phyloP scores from a whole-genome alignment of 2,113 vertebrate species.

The Gnathonemus longibarbis region DNA sequence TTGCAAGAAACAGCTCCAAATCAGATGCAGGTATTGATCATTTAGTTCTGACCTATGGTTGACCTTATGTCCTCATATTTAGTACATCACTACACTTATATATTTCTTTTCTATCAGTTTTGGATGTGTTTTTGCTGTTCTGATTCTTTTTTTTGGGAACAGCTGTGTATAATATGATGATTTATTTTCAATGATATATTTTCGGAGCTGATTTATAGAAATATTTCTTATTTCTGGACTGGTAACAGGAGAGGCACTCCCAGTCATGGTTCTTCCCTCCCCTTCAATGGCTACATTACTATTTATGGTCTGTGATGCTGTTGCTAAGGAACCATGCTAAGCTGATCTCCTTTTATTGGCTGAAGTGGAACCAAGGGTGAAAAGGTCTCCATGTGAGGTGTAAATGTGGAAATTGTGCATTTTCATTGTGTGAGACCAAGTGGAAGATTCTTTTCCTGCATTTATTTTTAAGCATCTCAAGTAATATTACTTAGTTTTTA shows the following conservation, averaged over 20 bases:
- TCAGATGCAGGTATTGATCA: too few relatives aligned
- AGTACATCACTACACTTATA: too few relatives aligned
- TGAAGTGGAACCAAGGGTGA: slow-evolving; percentile 30
- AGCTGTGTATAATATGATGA: background rate
- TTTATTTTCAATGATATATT: background rate
- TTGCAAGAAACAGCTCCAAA: too few relatives aligned
- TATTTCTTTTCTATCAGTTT: background rate
- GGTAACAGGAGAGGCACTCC: slow-evolving; percentile 42
- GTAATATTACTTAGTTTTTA: background rate
- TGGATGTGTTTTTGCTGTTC: background rate
- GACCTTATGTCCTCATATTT: too few relatives aligned
- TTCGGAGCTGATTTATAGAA: background rate
- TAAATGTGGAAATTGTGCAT: slow-evolving; percentile 37
- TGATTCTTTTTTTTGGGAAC: background rate
- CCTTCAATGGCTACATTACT: slow-evolving; percentile 26
- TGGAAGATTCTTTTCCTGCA: background rate
- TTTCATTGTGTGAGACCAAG: background rate
- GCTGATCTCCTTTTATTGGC: slow-evolving; percentile 48
- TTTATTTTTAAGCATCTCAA: background rate
- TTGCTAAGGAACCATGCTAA: slow-evolving; percentile 62
- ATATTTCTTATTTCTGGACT: slow-evolving; percentile 24
- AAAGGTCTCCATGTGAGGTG: slow-evolving; percentile 24
- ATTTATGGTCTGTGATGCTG: slow-evolving; percentile 43
- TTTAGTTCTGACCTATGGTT: too few relatives aligned
- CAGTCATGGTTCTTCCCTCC: slow-evolving; percentile 32